Conservation (phyloP, 1,140 invertebrate species). For the Formica selysi region DNA sequence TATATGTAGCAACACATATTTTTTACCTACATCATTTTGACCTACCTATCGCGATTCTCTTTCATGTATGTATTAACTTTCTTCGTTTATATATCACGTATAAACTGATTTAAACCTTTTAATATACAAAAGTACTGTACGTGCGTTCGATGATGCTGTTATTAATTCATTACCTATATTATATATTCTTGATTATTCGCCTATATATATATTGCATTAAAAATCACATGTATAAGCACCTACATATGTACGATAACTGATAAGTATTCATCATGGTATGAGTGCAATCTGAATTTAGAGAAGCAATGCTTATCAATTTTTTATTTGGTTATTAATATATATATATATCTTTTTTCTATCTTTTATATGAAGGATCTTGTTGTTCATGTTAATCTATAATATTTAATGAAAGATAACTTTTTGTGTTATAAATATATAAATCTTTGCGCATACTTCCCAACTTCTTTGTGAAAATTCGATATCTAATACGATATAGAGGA, state of each 20-base stretch:
- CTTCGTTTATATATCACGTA: slow-evolving; percentile 60
- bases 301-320: slow-evolving; percentile 12
- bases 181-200: slow-evolving; percentile 47
- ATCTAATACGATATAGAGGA: slow-evolving; percentile 9
- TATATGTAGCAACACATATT: slow-evolving; percentile 65
- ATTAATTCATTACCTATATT: slow-evolving; percentile 45
- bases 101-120: slow-evolving; percentile 33
- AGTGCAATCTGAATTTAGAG: slow-evolving; percentile 36
- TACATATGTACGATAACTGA: slow-evolving; percentile 39
- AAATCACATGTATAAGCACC: slow-evolving; percentile 51
- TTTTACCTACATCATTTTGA: slow-evolving; percentile 58
- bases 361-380: slow-evolving; percentile 3
- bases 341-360: no score
- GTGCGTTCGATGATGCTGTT: slow-evolving; percentile 36
- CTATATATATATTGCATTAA: slow-evolving; percentile 23
- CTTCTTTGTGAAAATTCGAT: not conserved
- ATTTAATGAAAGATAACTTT: slow-evolving; percentile 1
- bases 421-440: slow-evolving; percentile 43
- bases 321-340: slow-evolving; percentile 38
- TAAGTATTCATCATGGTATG: slow-evolving; percentile 34
- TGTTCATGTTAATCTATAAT: slow-evolving; percentile 14
- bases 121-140: slow-evolving; percentile 53
- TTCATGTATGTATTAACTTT: slow-evolving; percentile 52
- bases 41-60: slow-evolving; percentile 58
- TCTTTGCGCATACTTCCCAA: slow-evolving; percentile 17